Conservation (phyloP, 2,113 vertebrate genomes). For the Sander vitreus region DNA sequence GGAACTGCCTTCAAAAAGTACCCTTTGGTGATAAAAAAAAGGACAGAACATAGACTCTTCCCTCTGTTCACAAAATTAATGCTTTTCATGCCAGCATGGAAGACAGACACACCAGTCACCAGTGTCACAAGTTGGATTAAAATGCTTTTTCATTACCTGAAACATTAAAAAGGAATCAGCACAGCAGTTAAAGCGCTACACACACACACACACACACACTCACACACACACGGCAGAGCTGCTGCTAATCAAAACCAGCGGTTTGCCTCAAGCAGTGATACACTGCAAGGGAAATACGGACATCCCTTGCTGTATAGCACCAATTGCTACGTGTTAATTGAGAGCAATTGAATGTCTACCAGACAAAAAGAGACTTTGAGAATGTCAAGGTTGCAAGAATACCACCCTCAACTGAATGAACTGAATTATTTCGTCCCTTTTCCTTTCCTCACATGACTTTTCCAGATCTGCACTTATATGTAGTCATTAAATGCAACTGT, state of each 20-base stretch:
- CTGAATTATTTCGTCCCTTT: slow-evolving; percentile 14
- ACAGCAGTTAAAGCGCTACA: slow-evolving; percentile 21
- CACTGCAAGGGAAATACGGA: slow-evolving; percentile 46
- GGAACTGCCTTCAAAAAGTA: slow-evolving; percentile 47
- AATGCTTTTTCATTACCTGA: slow-evolving; percentile 51
- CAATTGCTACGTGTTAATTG: slow-evolving; percentile 57
- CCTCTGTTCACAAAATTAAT: slow-evolving; percentile 17
- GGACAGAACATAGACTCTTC: slow-evolving; percentile 3
- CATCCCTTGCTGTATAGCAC: slow-evolving; percentile 26
- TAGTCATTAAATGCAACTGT: slow-evolving; percentile 14
- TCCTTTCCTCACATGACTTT: slow-evolving; percentile 7
- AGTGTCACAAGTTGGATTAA: slow-evolving; percentile 41
- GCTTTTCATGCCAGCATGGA: slow-evolving; percentile 6
- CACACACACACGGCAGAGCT: background rate
- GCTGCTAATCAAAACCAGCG: slow-evolving; percentile 41
- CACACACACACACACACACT: too few species aligned
- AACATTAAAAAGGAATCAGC: slow-evolving; percentile 59
- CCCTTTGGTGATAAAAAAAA: slow-evolving; percentile 12
- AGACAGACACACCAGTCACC: background rate
- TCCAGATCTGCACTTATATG: background rate
- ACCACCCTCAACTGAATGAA: background rate
- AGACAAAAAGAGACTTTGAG: slow-evolving; percentile 38
- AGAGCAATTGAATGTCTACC: slow-evolving; percentile 42
- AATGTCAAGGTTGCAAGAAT: slow-evolving; percentile 44
- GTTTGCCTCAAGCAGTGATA: slow-evolving; percentile 51